Evolutionary conservation across 1,140 invertebrate species (phyloP), one percentile per base, ranked within the genome.

Genomic region (Micrasema longulum): DNA sequence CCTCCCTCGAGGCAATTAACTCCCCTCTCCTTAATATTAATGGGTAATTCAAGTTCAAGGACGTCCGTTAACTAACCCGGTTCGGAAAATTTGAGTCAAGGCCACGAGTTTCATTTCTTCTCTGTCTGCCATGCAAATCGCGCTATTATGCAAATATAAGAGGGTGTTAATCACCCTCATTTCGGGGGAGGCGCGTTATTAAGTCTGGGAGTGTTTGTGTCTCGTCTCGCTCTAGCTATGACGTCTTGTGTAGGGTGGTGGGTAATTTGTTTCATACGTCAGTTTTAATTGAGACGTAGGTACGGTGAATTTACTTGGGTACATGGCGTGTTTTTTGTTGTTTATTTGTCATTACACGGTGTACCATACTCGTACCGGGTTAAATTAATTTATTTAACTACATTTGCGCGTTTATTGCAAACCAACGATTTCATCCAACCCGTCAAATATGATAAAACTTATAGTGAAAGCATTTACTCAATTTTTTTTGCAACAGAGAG

Each of bases 41-140:
- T 74, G 52, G 22, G 45, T 45, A 63, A 66, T 55, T 31, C 69
- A 75, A 75, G 73, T 71, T 75, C 73, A 75, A 71, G 73, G 73
- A 4, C 57, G 26, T 12, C 16, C 71, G n/a, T n/a, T 73, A 71
- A 71, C 57, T 71, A 69, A 70, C 73, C 73, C 73, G 69, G 69
- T 69, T 75, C 57, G 64, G 23, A 41, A 48, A 69, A 38, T 41
- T 26, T 35, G 47, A 75, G 73, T 75, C 73, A 75, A 75, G 73
- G 73, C 64, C 73, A 31, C 65, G 16, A 4, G 10, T 69, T 23
- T 43, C 45, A 55, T 72, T 53, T 48, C 50, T 63, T 45, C 68
- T 55, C 47, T 55, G 47, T 50, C 63, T 64, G 26, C 53, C 53
- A 31, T 35, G 45, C 48, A 74, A 70, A 74, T 74, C 66, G 69